Evolutionary conservation across 2,113 vertebrate genomes (phyloP), one percentile per base, ranked within the genome.

Genomic region (Phoenicopterus ruber): DNA sequence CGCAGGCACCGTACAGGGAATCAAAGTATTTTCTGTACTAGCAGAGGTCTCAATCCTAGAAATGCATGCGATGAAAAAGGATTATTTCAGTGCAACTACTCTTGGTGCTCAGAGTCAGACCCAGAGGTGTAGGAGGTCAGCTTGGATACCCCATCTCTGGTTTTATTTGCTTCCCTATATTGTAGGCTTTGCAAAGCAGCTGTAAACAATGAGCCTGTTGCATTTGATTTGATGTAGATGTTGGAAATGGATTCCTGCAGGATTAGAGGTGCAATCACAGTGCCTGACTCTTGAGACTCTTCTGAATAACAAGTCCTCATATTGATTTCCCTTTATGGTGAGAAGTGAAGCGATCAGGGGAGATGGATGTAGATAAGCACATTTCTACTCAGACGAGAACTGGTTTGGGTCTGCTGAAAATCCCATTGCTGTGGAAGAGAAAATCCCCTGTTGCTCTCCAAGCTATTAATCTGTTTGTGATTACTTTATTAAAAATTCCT

Each of bases 291-390:
- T 49, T 67, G 90, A 93, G 88, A 71, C 50, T 95, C 57, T 62
- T 94, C 85, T 88, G 72, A 88, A 47, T 78, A 92, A 84, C 69
- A 89, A 94, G 77, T 76, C 80, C 69, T 88, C 25, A 8, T 79
- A 93, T 65, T 93, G 91, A 95, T 96, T 97, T 95, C 61, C 61
- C 63, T 96, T 91, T 95, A 46, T 89, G 78, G 46, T 66, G 91
- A 91, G 76, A 52, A 74, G 69, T 58, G 79, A 83, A 71, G 55
- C 1, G 2, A 73, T 81, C 72, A 46, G 59, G 73, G 67, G 40
- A 90, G 87, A 93, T 88, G 82, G 87, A 63, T 88, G 26, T 34
- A 93, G 85, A 83, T 74, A 96, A 93, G 77, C 65, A 90, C 38
- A 46, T 95, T 91, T 83, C 69, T 89, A 29, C 72, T 94, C 84